Conservation (phyloP, 2,113 vertebrate species). For the Sceloporus tristichus region DNA sequence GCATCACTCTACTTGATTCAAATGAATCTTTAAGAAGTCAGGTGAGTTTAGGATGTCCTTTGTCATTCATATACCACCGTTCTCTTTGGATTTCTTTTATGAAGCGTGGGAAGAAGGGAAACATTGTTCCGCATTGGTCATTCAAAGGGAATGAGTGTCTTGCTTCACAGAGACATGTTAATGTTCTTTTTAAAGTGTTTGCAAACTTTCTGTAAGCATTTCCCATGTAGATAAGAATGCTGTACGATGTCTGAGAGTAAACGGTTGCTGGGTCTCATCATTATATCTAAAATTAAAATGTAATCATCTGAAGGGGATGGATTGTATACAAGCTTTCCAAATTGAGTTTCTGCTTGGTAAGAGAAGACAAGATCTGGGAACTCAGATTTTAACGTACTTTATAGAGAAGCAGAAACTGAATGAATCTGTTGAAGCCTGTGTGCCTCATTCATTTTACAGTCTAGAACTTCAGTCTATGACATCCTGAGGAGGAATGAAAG, state of each 20-base stretch:
- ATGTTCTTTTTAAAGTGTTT: not conserved
- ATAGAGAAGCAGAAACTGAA: not conserved
- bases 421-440: not conserved
- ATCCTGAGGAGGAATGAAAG: conserved; percentile 41
- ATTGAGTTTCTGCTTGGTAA: conserved; percentile 15
- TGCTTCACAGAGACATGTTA: conserved; percentile 11
- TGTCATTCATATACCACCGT: not conserved
- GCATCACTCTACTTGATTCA: not conserved
- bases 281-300: conserved; percentile 10
- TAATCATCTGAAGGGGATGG: not conserved
- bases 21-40: not conserved
- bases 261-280: conserved; percentile 9
- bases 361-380: not conserved
- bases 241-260: not conserved
- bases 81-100: not conserved
- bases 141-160: not conserved
- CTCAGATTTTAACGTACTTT: conserved; percentile 24
- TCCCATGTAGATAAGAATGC: not conserved
- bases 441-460: conserved; percentile 3
- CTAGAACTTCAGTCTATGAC: not conserved
- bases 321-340: not conserved
- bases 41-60: conserved; percentile 43
- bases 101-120: not conserved
- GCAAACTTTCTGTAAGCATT: not conserved
- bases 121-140: not conserved